phyloP scores from a whole-genome alignment of 1,140 invertebrate genomes.

The Platyscapa corneri region DNA sequence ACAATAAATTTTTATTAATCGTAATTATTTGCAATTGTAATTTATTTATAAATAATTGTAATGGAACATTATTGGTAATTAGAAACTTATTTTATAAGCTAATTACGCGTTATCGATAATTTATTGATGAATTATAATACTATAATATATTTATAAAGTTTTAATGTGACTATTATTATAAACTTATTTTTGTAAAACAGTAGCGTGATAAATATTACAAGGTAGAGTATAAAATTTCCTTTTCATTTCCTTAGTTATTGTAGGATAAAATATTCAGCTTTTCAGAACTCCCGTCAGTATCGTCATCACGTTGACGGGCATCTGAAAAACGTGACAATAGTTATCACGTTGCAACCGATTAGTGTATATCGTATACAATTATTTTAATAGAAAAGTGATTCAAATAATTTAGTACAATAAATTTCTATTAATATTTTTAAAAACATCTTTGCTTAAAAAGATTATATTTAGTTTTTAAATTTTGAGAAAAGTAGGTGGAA shows the following conservation, averaged over 20 bases:
- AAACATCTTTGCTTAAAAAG: too few species aligned
- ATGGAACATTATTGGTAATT: neutral
- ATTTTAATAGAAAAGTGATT: neutral
- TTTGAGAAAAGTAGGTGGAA: too few species aligned
- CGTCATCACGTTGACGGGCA: neutral
- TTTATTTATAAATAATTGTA: neutral
- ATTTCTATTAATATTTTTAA: neutral
- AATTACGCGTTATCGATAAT: neutral
- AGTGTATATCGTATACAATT: neutral
- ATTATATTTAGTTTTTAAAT: too few species aligned
- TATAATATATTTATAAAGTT: neutral
- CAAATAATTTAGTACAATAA: neutral
- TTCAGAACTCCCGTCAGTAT: slow-evolving; percentile 1
- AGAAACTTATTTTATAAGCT: neutral
- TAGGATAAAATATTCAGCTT: neutral
- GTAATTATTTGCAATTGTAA: neutral
- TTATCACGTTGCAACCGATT: slow-evolving; percentile 26
- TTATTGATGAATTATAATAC: neutral
- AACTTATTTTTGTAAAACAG: neutral
- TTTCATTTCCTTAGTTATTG: neutral
- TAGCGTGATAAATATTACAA: neutral
- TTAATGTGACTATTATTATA: neutral
- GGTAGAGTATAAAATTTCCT: neutral
- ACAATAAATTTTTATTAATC: neutral
- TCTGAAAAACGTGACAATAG: slow-evolving; percentile 25